Conservation (phyloP, 2,888 invertebrate genomes). For the Philonicus albiceps region DNA sequence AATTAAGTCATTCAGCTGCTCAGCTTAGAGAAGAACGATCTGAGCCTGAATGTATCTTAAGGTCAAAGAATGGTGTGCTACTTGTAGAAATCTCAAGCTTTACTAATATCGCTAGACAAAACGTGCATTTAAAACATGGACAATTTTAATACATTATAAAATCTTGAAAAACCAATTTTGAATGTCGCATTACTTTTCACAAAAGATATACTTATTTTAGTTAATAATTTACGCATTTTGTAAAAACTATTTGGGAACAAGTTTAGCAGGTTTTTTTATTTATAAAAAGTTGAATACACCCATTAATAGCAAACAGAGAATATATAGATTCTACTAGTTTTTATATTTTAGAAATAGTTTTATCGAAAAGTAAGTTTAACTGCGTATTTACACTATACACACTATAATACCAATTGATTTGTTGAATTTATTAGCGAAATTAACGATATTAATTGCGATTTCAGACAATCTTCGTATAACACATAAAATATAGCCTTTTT, state of each 20-base stretch:
- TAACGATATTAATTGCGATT: too few relatives aligned
- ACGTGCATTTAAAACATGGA: not conserved
- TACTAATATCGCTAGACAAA: not conserved
- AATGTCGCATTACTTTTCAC: not conserved
- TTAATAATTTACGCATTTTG: not conserved
- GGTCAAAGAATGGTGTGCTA: not conserved
- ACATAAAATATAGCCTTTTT: too few relatives aligned
- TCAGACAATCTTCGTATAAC: too few relatives aligned
- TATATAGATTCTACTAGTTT: not conserved
- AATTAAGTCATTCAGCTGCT: constrained; percentile 6
- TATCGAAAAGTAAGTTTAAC: not conserved
- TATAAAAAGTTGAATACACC: not conserved
- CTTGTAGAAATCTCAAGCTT: not conserved
- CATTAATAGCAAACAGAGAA: not conserved
- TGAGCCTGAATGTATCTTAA: not conserved
- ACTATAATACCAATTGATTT: too few relatives aligned
- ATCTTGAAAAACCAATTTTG: not conserved
- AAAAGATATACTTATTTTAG: not conserved
- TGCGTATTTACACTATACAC: too few relatives aligned
- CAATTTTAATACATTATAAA: not conserved
- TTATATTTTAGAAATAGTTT: not conserved
- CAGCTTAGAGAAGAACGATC: not conserved
- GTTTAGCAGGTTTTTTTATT: not conserved
- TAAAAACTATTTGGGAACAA: not conserved
- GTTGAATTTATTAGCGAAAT: too few relatives aligned